Conservation (phyloP, 1,140 invertebrate genomes). For the Eciton burchellii region DNA sequence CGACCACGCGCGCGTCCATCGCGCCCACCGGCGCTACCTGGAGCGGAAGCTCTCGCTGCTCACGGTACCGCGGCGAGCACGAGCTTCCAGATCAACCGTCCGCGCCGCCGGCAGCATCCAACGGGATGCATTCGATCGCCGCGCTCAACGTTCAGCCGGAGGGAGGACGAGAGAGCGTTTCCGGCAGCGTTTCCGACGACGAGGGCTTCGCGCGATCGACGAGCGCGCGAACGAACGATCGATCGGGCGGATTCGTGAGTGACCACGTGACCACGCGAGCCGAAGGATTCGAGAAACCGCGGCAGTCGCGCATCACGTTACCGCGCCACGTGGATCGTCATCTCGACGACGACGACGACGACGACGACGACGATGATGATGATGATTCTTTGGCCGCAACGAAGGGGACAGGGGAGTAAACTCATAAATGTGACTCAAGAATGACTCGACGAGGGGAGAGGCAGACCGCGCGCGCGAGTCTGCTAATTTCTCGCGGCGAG, state of each 20-base stretch:
- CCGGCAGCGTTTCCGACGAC: not conserved
- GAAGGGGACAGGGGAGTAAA: not conserved
- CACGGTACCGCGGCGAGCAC: constrained; percentile 53
- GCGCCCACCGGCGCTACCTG: constrained; percentile 53
- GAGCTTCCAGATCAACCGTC: constrained; percentile 44
- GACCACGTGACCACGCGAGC: not conserved
- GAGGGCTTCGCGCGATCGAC: no score
- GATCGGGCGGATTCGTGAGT: not conserved
- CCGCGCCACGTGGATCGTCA: constrained; percentile 17
- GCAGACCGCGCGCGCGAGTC: not conserved
- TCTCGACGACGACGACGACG: constrained; percentile 14
- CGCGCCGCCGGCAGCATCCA: constrained; percentile 55
- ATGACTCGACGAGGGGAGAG: not conserved
- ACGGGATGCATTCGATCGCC: constrained; percentile 36
- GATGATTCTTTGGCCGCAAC: not conserved
- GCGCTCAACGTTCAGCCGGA: constrained; percentile 20
- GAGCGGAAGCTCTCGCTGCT: constrained; percentile 41
- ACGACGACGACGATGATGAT: not conserved
- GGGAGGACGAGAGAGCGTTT: not conserved
- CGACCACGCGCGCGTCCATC: constrained; percentile 67
- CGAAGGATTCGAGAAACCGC: not conserved
- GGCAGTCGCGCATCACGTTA: constrained; percentile 1
- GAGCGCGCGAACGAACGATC: not conserved
- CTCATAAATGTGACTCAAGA: not conserved
- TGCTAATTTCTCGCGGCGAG: not conserved